Evolutionary conservation across 64 coral and sea anemone genomes (phyloP).

Genomic region (Porites lutea): DNA sequence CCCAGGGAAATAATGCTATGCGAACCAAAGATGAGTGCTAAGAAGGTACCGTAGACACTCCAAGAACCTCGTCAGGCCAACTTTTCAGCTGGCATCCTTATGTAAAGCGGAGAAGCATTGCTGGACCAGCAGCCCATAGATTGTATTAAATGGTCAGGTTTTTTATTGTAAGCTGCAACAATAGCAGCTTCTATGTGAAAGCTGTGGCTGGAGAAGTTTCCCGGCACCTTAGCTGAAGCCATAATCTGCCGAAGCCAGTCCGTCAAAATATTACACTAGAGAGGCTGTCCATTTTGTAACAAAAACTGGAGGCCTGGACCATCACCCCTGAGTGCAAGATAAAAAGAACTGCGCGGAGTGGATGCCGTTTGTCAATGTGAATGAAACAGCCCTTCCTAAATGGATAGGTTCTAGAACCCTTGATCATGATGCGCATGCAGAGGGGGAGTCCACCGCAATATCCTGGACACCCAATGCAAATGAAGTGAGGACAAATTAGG

Average conservation of each 20-base stretch:
- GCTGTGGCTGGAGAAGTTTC: too few species aligned
- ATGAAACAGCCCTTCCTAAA: slow-evolving; percentile 10
- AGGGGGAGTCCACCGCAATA: background rate
- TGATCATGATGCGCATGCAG: background rate
- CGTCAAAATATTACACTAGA: background rate
- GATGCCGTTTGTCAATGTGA: background rate
- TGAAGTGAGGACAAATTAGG: too few species aligned
- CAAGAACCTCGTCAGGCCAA: too few species aligned
- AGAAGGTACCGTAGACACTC: too few species aligned
- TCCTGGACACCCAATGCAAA: background rate
- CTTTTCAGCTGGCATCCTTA: too few species aligned
- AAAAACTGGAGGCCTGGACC: background rate
- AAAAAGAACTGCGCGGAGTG: background rate
- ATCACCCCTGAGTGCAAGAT: background rate
- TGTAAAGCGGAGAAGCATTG: too few species aligned
- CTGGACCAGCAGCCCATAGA: too few species aligned
- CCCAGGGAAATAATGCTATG: too few species aligned
- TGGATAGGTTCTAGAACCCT: background rate
- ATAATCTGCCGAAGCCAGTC: background rate
- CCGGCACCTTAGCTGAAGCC: background rate
- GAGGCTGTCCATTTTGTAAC: background rate
- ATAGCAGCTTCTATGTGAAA: too few species aligned
- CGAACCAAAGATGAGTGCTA: too few species aligned
- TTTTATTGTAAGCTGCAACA: too few species aligned
- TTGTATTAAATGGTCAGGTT: too few species aligned